Conservation (phyloP, 2,888 invertebrate genomes). For the Harpagoxenus sublaevis region DNA sequence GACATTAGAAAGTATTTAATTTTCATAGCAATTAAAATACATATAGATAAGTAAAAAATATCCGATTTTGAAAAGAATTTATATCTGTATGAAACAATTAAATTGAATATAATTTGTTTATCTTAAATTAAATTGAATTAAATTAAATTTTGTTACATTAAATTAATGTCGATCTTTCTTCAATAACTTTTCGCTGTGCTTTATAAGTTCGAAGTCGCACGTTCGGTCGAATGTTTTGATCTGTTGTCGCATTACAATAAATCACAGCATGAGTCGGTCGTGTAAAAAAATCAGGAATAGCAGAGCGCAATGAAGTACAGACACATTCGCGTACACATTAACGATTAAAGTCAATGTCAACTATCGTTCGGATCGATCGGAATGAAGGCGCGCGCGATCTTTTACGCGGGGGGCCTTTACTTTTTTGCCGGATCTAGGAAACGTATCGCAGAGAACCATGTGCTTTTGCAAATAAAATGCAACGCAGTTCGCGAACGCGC, state of each 20-base stretch:
- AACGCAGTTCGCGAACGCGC: not conserved
- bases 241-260: not conserved
- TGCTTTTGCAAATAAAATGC: not conserved
- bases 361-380: not conserved
- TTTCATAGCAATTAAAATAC: not conserved
- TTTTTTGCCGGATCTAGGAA: conserved; percentile 49
- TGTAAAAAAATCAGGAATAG: conserved; percentile 42
- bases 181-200: not conserved
- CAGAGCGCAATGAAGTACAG: not conserved
- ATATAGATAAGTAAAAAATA: not conserved
- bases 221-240: not conserved
- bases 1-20: not conserved
- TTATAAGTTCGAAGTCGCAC: not conserved
- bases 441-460: conserved; percentile 3
- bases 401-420: conserved; percentile 17
- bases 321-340: not conserved
- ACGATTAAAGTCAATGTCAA: conserved; percentile 64
- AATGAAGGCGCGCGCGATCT: conserved; percentile 44
- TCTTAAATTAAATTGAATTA: not conserved
- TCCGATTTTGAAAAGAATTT: not conserved
- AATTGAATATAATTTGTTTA: conserved; percentile 2
- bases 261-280: not conserved
- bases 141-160: not conserved
- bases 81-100: not conserved
- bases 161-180: not conserved